phyloP scores from a whole-genome alignment of 2,888 invertebrate species.

The Synergus itoensis region DNA sequence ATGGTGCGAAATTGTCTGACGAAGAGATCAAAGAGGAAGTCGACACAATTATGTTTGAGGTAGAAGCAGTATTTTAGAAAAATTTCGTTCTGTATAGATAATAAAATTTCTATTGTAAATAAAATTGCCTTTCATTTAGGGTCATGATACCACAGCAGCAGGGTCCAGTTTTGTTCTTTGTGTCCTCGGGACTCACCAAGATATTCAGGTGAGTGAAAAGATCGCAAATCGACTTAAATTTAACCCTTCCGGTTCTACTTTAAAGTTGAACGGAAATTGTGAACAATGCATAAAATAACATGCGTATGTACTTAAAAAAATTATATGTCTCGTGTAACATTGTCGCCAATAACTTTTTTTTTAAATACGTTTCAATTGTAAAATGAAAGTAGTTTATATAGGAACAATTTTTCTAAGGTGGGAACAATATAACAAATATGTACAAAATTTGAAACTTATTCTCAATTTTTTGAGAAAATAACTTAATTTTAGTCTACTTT shows the following conservation, averaged over 20 bases:
- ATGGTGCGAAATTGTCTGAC: constrained; percentile 85
- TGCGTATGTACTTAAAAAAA: too few relatives aligned
- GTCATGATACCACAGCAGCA: constrained; percentile 90
- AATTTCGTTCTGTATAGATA: not conserved
- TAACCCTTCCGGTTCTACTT: too few relatives aligned
- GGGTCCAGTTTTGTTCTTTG: constrained; percentile 91
- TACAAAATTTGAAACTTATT: not conserved
- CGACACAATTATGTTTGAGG: constrained; percentile 93
- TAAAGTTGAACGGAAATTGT: too few relatives aligned
- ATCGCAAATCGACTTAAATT: not conserved
- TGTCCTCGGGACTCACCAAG: constrained; percentile 86
- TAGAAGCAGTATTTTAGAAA: constrained; percentile 65
- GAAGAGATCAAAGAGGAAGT: constrained; percentile 91
- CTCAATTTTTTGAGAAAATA: not conserved
- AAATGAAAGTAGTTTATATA: not conserved
- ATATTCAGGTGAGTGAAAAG: constrained; percentile 80
- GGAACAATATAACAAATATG: not conserved
- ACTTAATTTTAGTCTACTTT: constrained; percentile 52
- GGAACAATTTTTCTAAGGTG: constrained; percentile 3
- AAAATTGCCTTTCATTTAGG: constrained; percentile 76
- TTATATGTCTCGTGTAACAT: too few relatives aligned
- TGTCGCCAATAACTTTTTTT: too few relatives aligned
- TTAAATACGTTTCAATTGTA: not conserved
- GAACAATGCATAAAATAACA: too few relatives aligned
- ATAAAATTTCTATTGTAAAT: not conserved